A percentile compares a stretch with the other conserved stretches of the same genome.
These are phyloP conservation scores for Drosophila subquinaria DNA, from an alignment of 2,888 invertebrate genomes.

Conservation along the genomic window DNA sequence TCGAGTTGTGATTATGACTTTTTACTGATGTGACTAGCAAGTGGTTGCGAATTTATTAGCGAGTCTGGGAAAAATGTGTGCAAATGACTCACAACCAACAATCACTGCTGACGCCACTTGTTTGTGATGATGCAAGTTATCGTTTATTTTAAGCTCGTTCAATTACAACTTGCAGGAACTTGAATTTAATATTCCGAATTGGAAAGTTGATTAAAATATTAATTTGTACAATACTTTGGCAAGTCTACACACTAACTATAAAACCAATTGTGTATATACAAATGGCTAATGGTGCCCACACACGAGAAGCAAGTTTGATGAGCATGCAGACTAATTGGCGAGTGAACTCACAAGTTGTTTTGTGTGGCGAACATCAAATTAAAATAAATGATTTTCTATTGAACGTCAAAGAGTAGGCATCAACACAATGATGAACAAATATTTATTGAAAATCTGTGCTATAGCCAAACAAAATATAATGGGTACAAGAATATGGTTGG, in stretches of 20 bases:
- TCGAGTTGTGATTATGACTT: constrained; percentile 10
- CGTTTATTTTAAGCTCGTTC: constrained; percentile 30
- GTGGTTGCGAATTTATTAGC: constrained; percentile 53
- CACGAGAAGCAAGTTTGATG: background rate
- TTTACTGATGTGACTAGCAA: constrained; percentile 56
- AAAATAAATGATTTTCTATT: too few relatives aligned
- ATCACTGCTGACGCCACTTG: constrained; percentile 33
- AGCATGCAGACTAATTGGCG: too few relatives aligned
- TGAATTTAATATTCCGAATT: constrained; percentile 13
- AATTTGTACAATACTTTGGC: constrained; percentile 52
- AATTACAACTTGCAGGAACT: constrained; percentile 26
- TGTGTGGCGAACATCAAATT: too few relatives aligned
- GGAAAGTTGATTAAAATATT: constrained; percentile 1
- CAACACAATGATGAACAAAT: too few relatives aligned
- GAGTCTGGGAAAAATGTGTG: constrained; percentile 36
- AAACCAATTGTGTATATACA: constrained; percentile 59
- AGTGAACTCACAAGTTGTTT: too few relatives aligned
- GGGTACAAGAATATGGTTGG: too few relatives aligned
- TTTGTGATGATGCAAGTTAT: constrained; percentile 1
- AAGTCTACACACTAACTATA: constrained; percentile 46
- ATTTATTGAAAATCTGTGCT: too few relatives aligned
- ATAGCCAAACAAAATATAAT: too few relatives aligned
- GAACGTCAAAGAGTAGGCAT: too few relatives aligned
- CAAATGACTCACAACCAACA: constrained; percentile 64
- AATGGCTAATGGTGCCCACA: background rate